Evolutionary conservation across 2,113 vertebrate genomes (phyloP), one percentile per base, ranked within the genome.

Genomic region (Nannospalax galili): DNA sequence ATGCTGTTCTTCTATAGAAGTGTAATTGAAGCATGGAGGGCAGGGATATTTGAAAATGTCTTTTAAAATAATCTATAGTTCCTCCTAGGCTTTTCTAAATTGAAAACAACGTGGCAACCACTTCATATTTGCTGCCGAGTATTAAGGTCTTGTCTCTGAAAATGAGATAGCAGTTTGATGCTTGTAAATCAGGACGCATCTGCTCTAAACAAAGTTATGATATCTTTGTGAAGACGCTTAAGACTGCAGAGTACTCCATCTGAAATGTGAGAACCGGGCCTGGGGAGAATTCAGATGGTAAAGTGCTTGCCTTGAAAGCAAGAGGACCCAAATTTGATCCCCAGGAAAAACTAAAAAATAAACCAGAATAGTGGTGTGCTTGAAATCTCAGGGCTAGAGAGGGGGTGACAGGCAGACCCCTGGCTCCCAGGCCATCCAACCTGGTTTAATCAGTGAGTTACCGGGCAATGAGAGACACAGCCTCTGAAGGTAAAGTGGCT

Each of bases 61-160:
- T 93, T 89, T 95, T 81, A 75, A 90, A 93, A 95, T 84, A 91
- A 91, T 86, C 81, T 96, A 91, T 52, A 96, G n/a, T 70, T 88
- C 84, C 40, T 95, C 9, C 56, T 81, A 91, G 88, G 88, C 48
- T 95, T 92, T 95, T 96, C 69, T 85, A 88, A 92, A 95, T 94
- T 96, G 90, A 93, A 96, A 97, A 94, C 72, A 95, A 95, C 45
- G 58, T 88, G 48, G 58, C 85, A 91, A 94, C 88, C 52, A 52
- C 67, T 93, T 81, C 8, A 12, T 92, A 91, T 93, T 88, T 88
- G 82, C 64, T 72, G 87, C 32, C n/a, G 80, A 93, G 45, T 65
- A 52, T 65, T 81, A 94, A 93, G 62, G 69, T 84, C 42, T 94
- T 86, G 17, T 94, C 78, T 84, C 45, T 69, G 84, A 91, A 97